Evolutionary conservation across 2,888 invertebrate genomes (phyloP), one percentile per base, ranked within the genome.

Genomic region (Oegoconia quadripuncta): DNA sequence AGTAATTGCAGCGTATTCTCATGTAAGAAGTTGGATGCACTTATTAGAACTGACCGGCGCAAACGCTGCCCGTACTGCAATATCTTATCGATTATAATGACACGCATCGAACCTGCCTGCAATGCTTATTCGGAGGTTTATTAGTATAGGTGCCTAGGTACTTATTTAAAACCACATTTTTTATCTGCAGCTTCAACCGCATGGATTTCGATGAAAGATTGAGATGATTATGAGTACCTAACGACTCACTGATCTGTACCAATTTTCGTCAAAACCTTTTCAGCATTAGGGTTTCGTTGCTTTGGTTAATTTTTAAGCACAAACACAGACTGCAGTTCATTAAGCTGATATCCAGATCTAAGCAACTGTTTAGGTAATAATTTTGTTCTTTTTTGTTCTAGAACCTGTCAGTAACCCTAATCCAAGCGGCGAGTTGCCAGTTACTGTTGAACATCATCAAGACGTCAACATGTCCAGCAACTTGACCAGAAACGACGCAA

Each of bases 391-490:
- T 16, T 28, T 74, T 74, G 61, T 84, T 81, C 28, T 68, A 91
- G 91, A 91, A 59, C 87, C 89, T 34, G 74, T 86, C 45, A 73
- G 60, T 46, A 80, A 62, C 48, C 53, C 59, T 8, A 76, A 75
- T 49, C 74, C 81, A 23, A 71, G 75, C 28, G 84, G 84, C 20
- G 91, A 90, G 26, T 79, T 94, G 45, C 94, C 95, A 0, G 90
- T 95, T 4, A 92, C 93, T 9, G 91, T 95, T 66, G 94, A 94
- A 48, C 91, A 93, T 36, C 92, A 93, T 34, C 93, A 93, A 75
- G 95, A 95, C 68, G 89, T 92, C 3, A 90, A 79, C 45, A 63
- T 93, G 50, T 59, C 77, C 13, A 94, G 90, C 74, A 95, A 94
- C 65, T 76, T 93, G 55, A 93, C 94, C 3, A 90, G 93, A 55